Base-by-base conservation (phyloP, 2,888 invertebrate species). In the Cantharis lateralis region DNA sequence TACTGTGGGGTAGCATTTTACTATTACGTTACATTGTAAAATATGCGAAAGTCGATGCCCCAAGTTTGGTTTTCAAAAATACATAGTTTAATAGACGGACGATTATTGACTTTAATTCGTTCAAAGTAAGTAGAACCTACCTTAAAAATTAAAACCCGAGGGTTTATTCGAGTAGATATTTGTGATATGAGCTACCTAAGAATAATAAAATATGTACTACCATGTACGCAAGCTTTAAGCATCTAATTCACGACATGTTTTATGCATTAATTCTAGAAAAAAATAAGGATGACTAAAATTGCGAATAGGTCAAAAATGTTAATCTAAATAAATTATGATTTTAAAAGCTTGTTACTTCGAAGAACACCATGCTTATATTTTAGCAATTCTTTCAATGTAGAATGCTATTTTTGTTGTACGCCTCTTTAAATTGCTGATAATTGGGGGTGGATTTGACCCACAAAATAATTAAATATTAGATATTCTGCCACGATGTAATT, bases 1-100 rank as follows among this genome's bases (percentile, higher is more conserved):
- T 74, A 77, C 74, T 61, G 71, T 72, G 66, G 11, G 62, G 62
- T 32, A 48, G 62, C 15, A 24, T 71, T 64, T 64, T n/a, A n/a
- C n/a, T n/a, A 48, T 48, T 48, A 48, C 9, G n/a, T n/a, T 1
- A 48, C n/a, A 48, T n/a, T n/a, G n/a, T 48, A n/a, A 48, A 48
- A 48, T 48, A 48, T 48, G 1, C 10, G 9, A 48, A 48, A 32
- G 3, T 32, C n/a, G 32, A n/a, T n/a, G 26, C 11, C 32, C n/a
- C 1, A n/a, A 32, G 2, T n/a, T 48, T 48, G n/a, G 7, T 5
- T 24, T 24, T 9, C 9, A 24, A 24, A 24, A 9, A 48, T 32
- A 1, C 2, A 48, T 48, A 48, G n/a, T 48, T n/a, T 7, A n/a
- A 48, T 48, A 48, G 13, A n/a, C 5, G 0, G 7, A n/a, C n/a